phyloP scores from a whole-genome alignment of 2,797 vertebrate genomes.

The Zenarchopterus dispar region DNA sequence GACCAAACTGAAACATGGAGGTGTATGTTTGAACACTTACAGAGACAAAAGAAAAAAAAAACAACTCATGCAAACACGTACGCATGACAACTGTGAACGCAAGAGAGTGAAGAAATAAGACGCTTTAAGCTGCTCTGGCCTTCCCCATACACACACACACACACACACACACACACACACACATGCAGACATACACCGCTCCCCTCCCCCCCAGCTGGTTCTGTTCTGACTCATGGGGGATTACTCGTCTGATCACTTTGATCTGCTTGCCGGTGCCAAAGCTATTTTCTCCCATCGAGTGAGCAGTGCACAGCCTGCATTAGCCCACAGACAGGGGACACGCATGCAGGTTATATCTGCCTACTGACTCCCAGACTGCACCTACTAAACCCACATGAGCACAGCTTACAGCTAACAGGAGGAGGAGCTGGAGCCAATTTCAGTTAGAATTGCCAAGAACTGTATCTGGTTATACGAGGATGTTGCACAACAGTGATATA shows the following conservation, averaged over 20 bases:
- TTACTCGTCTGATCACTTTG: constrained; percentile 81
- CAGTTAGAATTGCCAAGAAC: constrained; percentile 65
- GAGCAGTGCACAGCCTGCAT: constrained; percentile 45
- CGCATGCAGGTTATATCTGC: constrained; percentile 54
- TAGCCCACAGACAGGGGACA: constrained; percentile 42
- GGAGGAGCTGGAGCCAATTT: constrained; percentile 55
- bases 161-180: constrained; percentile 1
- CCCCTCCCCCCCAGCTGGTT: constrained; percentile 57
- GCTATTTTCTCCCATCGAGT: constrained; percentile 70
- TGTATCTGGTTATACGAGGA: constrained; percentile 70
- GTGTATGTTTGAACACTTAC: constrained; percentile 46
- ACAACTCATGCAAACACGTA: constrained; percentile 9
- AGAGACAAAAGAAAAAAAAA: constrained; percentile 22
- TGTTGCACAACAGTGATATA: constrained; percentile 77
- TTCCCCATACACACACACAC: constrained; percentile 18
- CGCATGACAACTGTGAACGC: constrained; percentile 38
- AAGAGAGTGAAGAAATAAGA: constrained; percentile 66
- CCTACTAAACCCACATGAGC: constrained; percentile 19
- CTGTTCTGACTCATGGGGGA: constrained; percentile 79
- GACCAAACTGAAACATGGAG: constrained; percentile 61
- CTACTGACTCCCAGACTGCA: constrained; percentile 52
- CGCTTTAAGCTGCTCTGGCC: constrained; percentile 34
- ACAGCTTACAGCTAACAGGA: constrained; percentile 45
- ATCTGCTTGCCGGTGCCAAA: constrained; percentile 71
- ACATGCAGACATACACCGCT: not conserved